A percentile compares a stretch with the other conserved stretches of the same genome.
phyloP scores from a whole-genome alignment of 2,888 invertebrate genomes.

The Dynastes hyllus region DNA sequence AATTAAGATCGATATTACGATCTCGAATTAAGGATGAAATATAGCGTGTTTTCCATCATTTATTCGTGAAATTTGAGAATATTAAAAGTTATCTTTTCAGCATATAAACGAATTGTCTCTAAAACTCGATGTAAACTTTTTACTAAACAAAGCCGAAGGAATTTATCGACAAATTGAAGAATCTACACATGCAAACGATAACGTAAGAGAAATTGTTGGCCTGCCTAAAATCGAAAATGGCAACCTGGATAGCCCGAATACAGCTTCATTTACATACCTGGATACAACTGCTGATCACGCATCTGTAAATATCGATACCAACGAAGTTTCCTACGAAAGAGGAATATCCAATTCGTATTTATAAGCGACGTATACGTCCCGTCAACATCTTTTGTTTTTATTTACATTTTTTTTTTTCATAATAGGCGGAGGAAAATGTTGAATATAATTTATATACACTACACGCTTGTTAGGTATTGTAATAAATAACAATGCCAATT shows the following conservation, averaged over 20 bases:
- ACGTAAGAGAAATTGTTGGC: slow-evolving; percentile 83
- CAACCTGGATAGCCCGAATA: slow-evolving; percentile 49
- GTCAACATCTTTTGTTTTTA: slow-evolving; percentile 10
- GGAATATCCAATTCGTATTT: slow-evolving; percentile 67
- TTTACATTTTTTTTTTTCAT: slow-evolving; percentile 4
- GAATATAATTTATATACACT: not conserved
- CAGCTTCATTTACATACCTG: slow-evolving; percentile 51
- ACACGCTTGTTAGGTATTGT: slow-evolving; percentile 19
- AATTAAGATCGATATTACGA: too few relatives aligned
- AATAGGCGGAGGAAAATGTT: not conserved
- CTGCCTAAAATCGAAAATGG: slow-evolving; percentile 67
- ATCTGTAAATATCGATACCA: slow-evolving; percentile 62
- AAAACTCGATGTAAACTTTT: slow-evolving; percentile 87
- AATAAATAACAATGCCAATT: not conserved
- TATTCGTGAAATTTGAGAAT: too few relatives aligned
- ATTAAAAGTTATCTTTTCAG: slow-evolving; percentile 72
- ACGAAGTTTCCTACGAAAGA: slow-evolving; percentile 68
- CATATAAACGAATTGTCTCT: slow-evolving; percentile 96
- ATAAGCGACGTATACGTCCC: slow-evolving; percentile 57
- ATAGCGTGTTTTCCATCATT: too few relatives aligned
- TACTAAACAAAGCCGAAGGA: slow-evolving; percentile 91
- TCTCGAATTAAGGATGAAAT: too few relatives aligned
- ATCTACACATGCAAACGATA: slow-evolving; percentile 81
- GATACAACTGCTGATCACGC: slow-evolving; percentile 45
- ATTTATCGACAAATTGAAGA: slow-evolving; percentile 91